Evolutionary conservation across 2,888 invertebrate genomes (phyloP), one percentile per base, ranked within the genome.

Genomic region (Andricus curvator): DNA sequence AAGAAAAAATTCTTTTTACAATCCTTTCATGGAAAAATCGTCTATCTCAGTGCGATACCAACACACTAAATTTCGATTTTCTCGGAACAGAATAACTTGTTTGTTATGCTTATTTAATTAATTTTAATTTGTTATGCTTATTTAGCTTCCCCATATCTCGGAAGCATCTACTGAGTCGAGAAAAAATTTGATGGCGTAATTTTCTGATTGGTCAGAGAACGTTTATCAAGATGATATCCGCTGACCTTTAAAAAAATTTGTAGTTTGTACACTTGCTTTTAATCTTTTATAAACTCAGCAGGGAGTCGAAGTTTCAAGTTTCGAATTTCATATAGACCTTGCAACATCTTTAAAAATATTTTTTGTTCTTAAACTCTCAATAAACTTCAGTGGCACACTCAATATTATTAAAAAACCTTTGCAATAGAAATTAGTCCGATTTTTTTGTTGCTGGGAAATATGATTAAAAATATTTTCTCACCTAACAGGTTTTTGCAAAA

Each of bases 241-340:
- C 67, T 68, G 77, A 79, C 77, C 80, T 81, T 80, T 78, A 56
- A 80, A 41, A 81, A 76, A 64, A 4, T 62, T 41, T 41, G 25
- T n/a, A 44, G 17, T 13, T 78, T 78, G 77, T n/a, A 70, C 70
- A 70, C n/a, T 56, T 70, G 67, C 41, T 67, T 41, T 67, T 67
- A 67, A 67, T 67, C 67, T 44, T 51, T 70, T 51, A 70, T 48
- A 51, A 70, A 70, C 70, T 70, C 70, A 70, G 51, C 70, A 70
- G 11, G 56, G 51, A 51, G 70, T 51, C 70, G 29, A 70, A 51
- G 68, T 48, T 68, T 68, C 48, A 25, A 68, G 48, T 70, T 70
- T 70, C 51, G 20, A 48, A 17, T 48, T 48, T 48, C 48, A 48
- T 48, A 44, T 48, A 25, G 20, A 48, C 48, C 29, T 70, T 70